Conservation (phyloP, 2,888 invertebrate species). For the Onchidella celtica region DNA sequence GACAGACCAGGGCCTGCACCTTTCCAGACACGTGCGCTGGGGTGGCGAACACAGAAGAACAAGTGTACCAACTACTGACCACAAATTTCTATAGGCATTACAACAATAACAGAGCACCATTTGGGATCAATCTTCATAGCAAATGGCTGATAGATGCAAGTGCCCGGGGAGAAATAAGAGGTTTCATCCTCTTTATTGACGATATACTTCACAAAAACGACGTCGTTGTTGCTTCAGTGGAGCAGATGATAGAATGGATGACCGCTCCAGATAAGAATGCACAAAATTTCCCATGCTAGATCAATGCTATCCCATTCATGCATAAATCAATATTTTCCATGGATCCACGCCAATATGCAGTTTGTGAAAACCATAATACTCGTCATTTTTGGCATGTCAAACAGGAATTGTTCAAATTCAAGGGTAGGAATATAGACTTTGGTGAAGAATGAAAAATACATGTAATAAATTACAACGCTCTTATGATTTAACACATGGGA, state of each 20-base stretch:
- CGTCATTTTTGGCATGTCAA: too few species aligned
- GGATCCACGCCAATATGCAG: too few species aligned
- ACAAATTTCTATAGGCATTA: conserved; percentile 89
- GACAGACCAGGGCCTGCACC: conserved; percentile 61
- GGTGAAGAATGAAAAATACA: too few species aligned
- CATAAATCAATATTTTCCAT: not conserved
- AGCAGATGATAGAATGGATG: conserved; percentile 65
- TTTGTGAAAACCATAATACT: too few species aligned
- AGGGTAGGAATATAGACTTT: too few species aligned
- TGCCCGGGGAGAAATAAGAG: conserved; percentile 60
- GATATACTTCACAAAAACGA: conserved; percentile 47
- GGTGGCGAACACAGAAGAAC: conserved; percentile 61
- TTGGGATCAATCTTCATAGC: conserved; percentile 90
- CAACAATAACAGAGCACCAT: conserved; percentile 85
- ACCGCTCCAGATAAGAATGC: not conserved
- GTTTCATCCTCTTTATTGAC: conserved; percentile 56
- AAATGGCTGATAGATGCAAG: conserved; percentile 85
- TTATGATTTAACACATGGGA: too few species aligned
- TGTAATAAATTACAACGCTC: too few species aligned
- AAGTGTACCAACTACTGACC: conserved; percentile 82
- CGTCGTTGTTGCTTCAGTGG: conserved; percentile 64
- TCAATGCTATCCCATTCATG: not conserved
- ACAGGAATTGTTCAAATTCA: too few species aligned
- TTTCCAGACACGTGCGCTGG: conserved; percentile 72
- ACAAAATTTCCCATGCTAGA: not conserved